Evolutionary conservation across 37 sponge, comb jelly and placozoan genomes (phyloP).

Genomic region (Bolinopsis microptera): DNA sequence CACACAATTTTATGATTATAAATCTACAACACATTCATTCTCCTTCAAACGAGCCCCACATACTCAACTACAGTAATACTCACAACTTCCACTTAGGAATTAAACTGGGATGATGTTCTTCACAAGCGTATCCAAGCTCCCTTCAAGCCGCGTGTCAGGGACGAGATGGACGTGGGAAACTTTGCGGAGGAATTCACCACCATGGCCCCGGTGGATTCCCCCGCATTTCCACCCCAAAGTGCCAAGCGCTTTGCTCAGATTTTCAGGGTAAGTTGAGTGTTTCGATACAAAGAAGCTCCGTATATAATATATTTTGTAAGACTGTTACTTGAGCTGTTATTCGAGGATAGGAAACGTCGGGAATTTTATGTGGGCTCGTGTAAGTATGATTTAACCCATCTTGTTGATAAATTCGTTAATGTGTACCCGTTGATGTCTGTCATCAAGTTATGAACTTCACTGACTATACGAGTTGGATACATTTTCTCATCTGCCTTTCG

Average conservation of each 20-base stretch:
- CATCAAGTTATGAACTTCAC: too few species aligned
- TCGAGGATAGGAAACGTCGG: neutral
- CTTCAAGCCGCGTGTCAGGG: slow-evolving; percentile 79
- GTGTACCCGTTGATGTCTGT: too few species aligned
- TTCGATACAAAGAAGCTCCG: neutral
- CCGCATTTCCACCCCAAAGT: slow-evolving; percentile 76
- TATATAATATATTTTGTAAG: neutral
- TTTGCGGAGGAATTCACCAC: slow-evolving; percentile 92
- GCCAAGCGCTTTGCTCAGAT: neutral
- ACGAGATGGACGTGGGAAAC: slow-evolving; percentile 85
- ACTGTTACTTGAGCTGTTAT: neutral
- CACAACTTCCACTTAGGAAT: too few species aligned
- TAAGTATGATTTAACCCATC: neutral
- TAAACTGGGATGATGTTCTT: slow-evolving; percentile 76
- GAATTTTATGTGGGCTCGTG: neutral
- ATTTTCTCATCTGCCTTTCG: too few species aligned
- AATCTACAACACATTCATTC: too few species aligned
- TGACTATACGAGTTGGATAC: too few species aligned
- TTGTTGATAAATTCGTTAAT: too few species aligned
- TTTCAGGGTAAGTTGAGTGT: slow-evolving; percentile 55
- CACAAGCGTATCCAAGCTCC: slow-evolving; percentile 78
- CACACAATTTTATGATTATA: too few species aligned
- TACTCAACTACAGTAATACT: too few species aligned
- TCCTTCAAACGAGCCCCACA: too few species aligned
- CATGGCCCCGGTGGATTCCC: slow-evolving; percentile 83